These are phyloP conservation scores for Epistrophe grossulariae DNA, from an alignment of 2,888 invertebrate genomes.

Conservation along the genomic window DNA sequence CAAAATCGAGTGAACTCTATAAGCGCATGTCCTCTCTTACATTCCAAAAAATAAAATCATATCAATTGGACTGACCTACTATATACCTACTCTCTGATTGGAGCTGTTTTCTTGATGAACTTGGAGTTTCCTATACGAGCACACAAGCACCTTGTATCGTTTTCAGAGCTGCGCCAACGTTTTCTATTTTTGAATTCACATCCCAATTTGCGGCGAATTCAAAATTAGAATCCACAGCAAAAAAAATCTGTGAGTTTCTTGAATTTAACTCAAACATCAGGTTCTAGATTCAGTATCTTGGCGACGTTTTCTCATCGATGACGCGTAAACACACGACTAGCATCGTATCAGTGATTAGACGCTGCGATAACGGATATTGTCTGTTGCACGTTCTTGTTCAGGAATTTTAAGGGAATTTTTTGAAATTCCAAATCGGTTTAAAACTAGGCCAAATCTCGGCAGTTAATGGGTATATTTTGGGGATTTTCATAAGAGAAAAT, in stretches of 20 bases:
- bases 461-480: background rate
- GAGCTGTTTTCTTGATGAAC: conserved; percentile 9
- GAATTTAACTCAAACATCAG: conserved; percentile 61
- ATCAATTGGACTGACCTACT: conserved; percentile 64
- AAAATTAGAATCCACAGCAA: conserved; percentile 52
- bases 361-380: conserved; percentile 57
- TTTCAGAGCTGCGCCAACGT: conserved; percentile 1
- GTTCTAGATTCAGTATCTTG: conserved; percentile 73
- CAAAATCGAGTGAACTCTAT: background rate
- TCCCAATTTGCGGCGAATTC: conserved; percentile 34
- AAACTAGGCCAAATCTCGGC: background rate
- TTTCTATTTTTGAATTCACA: conserved; percentile 33
- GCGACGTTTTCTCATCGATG: conserved; percentile 75
- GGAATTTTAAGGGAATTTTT: background rate
- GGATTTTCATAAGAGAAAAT: background rate
- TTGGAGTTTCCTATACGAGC: background rate
- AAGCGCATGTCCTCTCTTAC: conserved; percentile 67
- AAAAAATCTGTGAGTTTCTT: conserved; percentile 53
- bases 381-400: conserved; percentile 64
- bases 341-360: conserved; percentile 40
- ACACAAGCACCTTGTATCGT: background rate
- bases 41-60: conserved; percentile 46
- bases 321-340: conserved; percentile 56
- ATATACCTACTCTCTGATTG: conserved; percentile 49
- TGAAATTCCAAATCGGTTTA: conserved; percentile 9